Conservation (phyloP, 2,797 vertebrate species). For the Sus cebifrons region DNA sequence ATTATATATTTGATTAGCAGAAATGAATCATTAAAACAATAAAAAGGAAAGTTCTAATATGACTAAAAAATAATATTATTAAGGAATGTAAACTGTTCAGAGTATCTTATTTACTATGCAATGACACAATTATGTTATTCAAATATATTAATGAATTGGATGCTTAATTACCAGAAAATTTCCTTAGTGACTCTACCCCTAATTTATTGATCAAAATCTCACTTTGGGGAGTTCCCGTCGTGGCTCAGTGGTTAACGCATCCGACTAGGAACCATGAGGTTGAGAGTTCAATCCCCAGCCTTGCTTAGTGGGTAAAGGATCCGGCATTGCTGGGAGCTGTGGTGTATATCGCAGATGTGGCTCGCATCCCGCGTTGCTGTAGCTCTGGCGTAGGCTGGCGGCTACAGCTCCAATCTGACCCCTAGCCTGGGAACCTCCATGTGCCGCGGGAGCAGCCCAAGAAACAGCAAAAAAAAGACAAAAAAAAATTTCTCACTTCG, state of each 20-base stretch:
- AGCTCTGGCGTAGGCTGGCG: too few species aligned
- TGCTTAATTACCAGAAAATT: not conserved
- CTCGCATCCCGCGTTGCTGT: too few species aligned
- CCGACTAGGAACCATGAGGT: too few species aligned
- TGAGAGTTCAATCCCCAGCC: too few species aligned
- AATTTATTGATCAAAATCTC: not conserved
- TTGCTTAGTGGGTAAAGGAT: too few species aligned
- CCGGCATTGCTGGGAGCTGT: too few species aligned
- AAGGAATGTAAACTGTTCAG: not conserved
- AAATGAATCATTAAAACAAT: conserved; percentile 25
- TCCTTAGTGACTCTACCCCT: not conserved
- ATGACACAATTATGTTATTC: not conserved
- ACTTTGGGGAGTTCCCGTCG: not conserved
- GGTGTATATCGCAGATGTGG: too few species aligned
- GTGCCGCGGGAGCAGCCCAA: too few species aligned
- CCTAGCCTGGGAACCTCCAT: too few species aligned
- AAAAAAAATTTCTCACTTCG: not conserved
- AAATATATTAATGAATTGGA: not conserved
- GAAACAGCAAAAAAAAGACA: too few species aligned
- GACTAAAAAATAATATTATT: not conserved
- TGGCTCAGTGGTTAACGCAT: too few species aligned
- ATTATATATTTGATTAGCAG: conserved; percentile 12
- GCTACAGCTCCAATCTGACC: too few species aligned
- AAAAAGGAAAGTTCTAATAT: not conserved
- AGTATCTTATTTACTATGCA: conserved; percentile 1